Conservation (phyloP, 2,888 invertebrate species). For the Tenthredo distinguenda region DNA sequence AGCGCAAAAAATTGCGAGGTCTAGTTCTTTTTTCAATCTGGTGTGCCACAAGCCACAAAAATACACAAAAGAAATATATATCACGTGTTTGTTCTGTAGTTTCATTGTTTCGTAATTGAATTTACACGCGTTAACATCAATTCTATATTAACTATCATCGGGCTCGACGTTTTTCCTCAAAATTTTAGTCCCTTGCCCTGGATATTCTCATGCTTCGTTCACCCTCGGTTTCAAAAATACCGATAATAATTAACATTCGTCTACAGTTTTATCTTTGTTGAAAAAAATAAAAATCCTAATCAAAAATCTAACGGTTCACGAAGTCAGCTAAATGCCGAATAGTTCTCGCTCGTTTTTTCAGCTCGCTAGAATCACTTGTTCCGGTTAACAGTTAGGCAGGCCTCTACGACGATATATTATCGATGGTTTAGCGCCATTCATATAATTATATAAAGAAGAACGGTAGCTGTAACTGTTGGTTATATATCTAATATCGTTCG, state of each 20-base stretch:
- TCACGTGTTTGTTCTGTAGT: conserved; percentile 31
- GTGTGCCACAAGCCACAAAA: conserved; percentile 30
- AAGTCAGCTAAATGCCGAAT: not conserved
- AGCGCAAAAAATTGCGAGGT: conserved; percentile 36
- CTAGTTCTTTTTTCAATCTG: conserved; percentile 2
- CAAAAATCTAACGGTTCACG: not conserved
- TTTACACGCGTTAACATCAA: conserved; percentile 10
- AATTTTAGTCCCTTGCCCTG: not conserved
- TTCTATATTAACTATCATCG: not conserved
- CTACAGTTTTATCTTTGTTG: too few relatives aligned
- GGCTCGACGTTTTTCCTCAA: not conserved
- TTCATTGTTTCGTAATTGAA: conserved; percentile 42
- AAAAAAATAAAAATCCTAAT: not conserved
- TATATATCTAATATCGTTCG: not conserved
- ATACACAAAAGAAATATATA: conserved; percentile 10
- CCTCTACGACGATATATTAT: not conserved
- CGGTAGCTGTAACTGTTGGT: not conserved
- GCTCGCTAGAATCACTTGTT: not conserved
- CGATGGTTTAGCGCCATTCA: not conserved
- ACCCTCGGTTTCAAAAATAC: too few relatives aligned
- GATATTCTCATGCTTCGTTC: not conserved
- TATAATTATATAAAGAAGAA: not conserved
- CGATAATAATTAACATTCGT: too few relatives aligned
- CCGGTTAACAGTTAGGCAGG: not conserved
- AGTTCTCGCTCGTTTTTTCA: not conserved